A percentile compares a stretch with the other conserved stretches of the same genome.
These are phyloP conservation scores for Subacronicta megacephala DNA, from an alignment of 2,888 invertebrate species.

Conservation along the genomic window DNA sequence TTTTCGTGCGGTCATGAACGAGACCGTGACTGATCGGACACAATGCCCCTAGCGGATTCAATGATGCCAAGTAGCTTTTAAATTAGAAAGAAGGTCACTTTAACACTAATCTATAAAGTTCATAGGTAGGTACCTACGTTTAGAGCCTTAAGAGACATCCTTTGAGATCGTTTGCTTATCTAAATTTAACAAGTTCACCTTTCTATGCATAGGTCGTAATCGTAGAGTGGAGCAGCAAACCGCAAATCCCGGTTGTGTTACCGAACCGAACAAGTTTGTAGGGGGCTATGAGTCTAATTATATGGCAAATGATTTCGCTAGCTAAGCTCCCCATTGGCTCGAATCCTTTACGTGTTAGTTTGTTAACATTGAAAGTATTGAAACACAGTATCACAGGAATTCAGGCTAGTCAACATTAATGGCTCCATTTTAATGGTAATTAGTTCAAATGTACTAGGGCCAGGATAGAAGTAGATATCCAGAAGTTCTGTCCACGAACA, in stretches of 20 bases:
- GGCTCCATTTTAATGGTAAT: conserved; percentile 23
- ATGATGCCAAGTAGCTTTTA: conserved; percentile 63
- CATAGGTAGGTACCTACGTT: conserved; percentile 27
- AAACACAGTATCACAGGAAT: conserved; percentile 28
- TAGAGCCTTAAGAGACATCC: neutral
- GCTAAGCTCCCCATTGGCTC: conserved; percentile 51
- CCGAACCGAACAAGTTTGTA: conserved; percentile 73
- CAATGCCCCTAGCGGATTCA: conserved; percentile 72
- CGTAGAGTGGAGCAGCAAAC: conserved; percentile 68
- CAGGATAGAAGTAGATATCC: too few species aligned
- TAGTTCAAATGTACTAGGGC: conserved; percentile 3
- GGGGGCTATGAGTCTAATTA: conserved; percentile 70
- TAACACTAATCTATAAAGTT: conserved; percentile 33
- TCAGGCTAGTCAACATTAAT: conserved; percentile 10
- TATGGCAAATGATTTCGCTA: conserved; percentile 65
- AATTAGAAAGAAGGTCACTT: conserved; percentile 65
- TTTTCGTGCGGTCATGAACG: conserved; percentile 75
- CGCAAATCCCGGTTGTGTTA: conserved; percentile 78
- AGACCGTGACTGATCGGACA: conserved; percentile 80
- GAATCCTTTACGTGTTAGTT: conserved; percentile 49
- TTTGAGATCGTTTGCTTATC: conserved; percentile 21
- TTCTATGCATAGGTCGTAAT: conserved; percentile 72
- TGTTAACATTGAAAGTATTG: conserved; percentile 57
- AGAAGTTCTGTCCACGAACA: too few species aligned
- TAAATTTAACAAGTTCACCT: conserved; percentile 33